Evolutionary conservation across 2,797 vertebrate genomes (phyloP), one percentile per base, ranked within the genome.

Genomic region (Leucoraja ocellata): DNA sequence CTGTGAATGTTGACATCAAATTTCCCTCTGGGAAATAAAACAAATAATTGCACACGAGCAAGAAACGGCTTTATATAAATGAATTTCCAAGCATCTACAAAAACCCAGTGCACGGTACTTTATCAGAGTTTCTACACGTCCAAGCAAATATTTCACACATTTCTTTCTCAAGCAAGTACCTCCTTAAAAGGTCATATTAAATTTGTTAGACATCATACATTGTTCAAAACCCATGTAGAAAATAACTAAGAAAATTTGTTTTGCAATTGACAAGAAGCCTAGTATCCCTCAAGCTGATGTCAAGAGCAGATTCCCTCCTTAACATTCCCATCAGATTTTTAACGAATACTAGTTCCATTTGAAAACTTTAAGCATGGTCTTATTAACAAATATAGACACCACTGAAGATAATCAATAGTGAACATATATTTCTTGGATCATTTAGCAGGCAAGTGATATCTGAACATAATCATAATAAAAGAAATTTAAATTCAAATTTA

Each of bases 381-480:
- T 5, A 39, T 6, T 18, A 13, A 21, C 18, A 81, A 81, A 58
- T 39, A 80, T 58, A 28, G 80, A 58, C 9, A 83, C 32, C 21
- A 2, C 36, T 83, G 80, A 54, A 3, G 80, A 54, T 58, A 58
- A 46, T 83, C 23, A 58, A 46, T 83, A 83, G 21, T 83, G 46
- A 58, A 58, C 36, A 46, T 25, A 83, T 58, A 54, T 54, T 58
- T 28, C 18, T 25, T 9, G 54, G 21, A 83, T 54, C 10, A 58
- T 11, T 83, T 58, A 23, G 21, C 54, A 58, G 80, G 25, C 80
- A 54, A 39, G 80, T 83, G 80, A 58, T 11, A 83, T 58, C 54
- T 83, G 80, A 83, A 83, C 23, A 83, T 54, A 83, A 28, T 83
- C 80, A 58, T 58, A 25, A 83, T 36, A 79, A 79, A 39, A 79